These are phyloP conservation scores for Salvelinus sp. DNA, from an alignment of 2,113 vertebrate genomes.

Conservation along the genomic window DNA sequence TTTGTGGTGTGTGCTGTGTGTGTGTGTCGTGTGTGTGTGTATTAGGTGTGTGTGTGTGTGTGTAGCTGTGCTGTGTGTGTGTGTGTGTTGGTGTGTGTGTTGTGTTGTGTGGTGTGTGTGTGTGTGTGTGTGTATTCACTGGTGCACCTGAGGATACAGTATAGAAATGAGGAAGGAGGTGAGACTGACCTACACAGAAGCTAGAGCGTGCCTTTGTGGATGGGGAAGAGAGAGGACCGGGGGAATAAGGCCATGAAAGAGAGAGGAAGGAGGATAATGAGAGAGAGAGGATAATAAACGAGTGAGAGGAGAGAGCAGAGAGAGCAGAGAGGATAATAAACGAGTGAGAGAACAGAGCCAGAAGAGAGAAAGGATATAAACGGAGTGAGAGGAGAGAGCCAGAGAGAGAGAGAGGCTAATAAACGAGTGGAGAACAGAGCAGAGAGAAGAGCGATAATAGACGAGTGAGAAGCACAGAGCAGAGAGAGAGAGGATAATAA, in stretches of 20 bases:
- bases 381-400: not conserved
- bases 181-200: slow-evolving; percentile 63
- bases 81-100: too few species aligned
- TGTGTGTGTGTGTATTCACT: not conserved
- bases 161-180: slow-evolving; percentile 44
- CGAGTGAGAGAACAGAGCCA: too few species aligned
- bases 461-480: slow-evolving; percentile 3
- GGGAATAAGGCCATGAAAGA: not conserved
- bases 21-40: not conserved
- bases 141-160: slow-evolving; percentile 60
- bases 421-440: too few species aligned
- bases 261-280: too few species aligned
- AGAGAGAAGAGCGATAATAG: slow-evolving; percentile 9
- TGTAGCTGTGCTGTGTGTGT: too few species aligned
- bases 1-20: not conserved
- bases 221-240: slow-evolving; percentile 18
- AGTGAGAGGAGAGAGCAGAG: slow-evolving; percentile 1
- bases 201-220: slow-evolving; percentile 26
- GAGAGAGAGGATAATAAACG: slow-evolving; percentile 11
- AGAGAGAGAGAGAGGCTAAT: slow-evolving; percentile 21
- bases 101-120: too few species aligned
- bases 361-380: too few species aligned
- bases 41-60: not conserved
- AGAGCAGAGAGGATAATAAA: not conserved
- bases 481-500: too few species aligned